Base-by-base conservation (phyloP, 2,888 invertebrate species). In the Neoscelio sp. region DNA sequence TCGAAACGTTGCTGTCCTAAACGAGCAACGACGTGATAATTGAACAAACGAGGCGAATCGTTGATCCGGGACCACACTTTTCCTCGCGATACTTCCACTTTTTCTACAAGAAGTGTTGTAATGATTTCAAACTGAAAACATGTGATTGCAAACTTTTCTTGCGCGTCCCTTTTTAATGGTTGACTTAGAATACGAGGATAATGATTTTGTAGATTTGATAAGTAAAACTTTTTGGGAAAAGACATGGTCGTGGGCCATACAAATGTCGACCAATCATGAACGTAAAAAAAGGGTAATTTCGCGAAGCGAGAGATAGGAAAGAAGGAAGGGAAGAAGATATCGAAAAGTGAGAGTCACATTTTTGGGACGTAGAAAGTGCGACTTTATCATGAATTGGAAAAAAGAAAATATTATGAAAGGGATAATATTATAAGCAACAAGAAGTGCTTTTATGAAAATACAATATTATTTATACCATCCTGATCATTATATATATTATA, bases 381-480 rank as follows among this genome's bases (percentile, higher is more conserved):
- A 78, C 68, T 74, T 74, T 50, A 78, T 15, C 52, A 48, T 62
- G 48, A 80, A 76, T 75, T 76, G 75, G 82, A 64, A 48, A 75
- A 17, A 44, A 48, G 46, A 71, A 78, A 85, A 83, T 82, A 86
- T 84, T 85, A 83, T 83, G 81, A 80, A 84, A 85, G 83, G 76
- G 82, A 86, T 87, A 87, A 88, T 88, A 88, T 87, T 86, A 89
- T 89, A 88, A 89, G 89, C 89, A 89, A 89, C 87, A 89, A 87
- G 83, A 89, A 89, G 89, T 89, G 89, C 89, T 89, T 89, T 89
- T 87, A 89, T 85, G 86, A 87, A 87, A 87, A 86, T 68, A 87
- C 86, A 89, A 89, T 88, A 88, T 88, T 87, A 88, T 88, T 88
- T 88, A 88, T 89, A 88, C 87, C 87, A 88, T 87, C 87, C 86